Evolutionary conservation across 2,113 vertebrate species (phyloP), one percentile per base, ranked within the genome.

Genomic region (Athene noctua): DNA sequence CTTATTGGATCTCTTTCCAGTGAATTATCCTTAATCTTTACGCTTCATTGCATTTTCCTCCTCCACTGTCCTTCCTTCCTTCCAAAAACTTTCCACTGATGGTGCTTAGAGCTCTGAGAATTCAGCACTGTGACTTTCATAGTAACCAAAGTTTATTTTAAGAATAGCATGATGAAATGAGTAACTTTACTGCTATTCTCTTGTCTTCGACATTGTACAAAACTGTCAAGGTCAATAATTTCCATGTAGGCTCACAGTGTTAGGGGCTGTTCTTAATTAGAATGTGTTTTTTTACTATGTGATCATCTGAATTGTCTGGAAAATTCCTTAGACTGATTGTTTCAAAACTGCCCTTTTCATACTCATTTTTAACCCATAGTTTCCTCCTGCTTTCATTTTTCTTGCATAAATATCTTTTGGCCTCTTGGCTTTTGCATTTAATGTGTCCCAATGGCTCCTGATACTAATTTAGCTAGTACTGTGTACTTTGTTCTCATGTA

Each of bases 111-210:
- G 86, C 77, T 91, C 71, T 16, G 63, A 94, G 92, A 94, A 87
- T 92, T 68, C 42, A 75, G 67, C 59, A 29, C 52, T 86, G 62
- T 88, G 91, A 94, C 87, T 96, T 95, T 90, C 55, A 74, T 44
- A 85, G 58, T 90, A 94, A 86, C 83, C 51, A 47, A 63, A 71
- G 51, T 91, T 92, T 96, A 95, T 95, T 97, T 97, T 96, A 92
- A 91, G 90, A 95, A 79, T 78, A 82, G 22, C 6, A 72, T 80
- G 77, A 82, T 90, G 91, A 95, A 97, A 91, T 86, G 20, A 90
- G 71, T 91, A 95, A 83, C 66, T 80, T 90, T 82, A 42, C 86
- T 83, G 65, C 58, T 95, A 51, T 88, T 92, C 66, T 92, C 54
- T 85, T 52, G 78, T 91, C 70, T 80, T 83, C 13, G 13, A 34